phyloP scores from a whole-genome alignment of 2,888 invertebrate genomes.

The Chymomyza amoena region DNA sequence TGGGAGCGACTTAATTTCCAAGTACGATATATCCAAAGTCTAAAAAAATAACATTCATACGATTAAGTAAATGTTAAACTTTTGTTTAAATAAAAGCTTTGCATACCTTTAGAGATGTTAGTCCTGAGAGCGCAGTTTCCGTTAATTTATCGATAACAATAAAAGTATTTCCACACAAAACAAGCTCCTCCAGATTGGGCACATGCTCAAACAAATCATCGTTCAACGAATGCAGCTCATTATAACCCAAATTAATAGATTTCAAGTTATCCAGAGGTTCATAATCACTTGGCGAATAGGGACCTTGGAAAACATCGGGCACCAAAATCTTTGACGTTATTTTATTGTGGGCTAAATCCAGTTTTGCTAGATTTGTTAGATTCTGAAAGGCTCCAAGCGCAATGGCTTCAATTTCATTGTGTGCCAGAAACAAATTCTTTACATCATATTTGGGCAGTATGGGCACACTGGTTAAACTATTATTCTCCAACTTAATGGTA shows the following conservation, averaged over 20 bases:
- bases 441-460: constrained; percentile 80
- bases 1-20: constrained; percentile 82
- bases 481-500: constrained; percentile 71
- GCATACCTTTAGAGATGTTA: constrained; percentile 83
- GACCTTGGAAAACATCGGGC: constrained; percentile 84
- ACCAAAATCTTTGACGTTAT: constrained; percentile 82
- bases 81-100: background rate
- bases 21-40: constrained; percentile 85
- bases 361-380: constrained; percentile 81
- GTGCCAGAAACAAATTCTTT: constrained; percentile 81
- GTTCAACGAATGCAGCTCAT: constrained; percentile 85
- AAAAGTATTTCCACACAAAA: constrained; percentile 87
- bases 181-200: constrained; percentile 83
- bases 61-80: background rate
- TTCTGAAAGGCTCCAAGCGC: constrained; percentile 83
- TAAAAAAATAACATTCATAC: constrained; percentile 59
- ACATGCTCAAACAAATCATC: constrained; percentile 88
- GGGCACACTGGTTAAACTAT: constrained; percentile 66
- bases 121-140: constrained; percentile 83
- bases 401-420: constrained; percentile 83
- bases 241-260: constrained; percentile 82
- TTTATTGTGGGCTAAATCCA: constrained; percentile 86
- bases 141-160: constrained; percentile 83
- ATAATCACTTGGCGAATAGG: constrained; percentile 58
- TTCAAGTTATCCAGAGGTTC: constrained; percentile 65